These are phyloP conservation scores for Bemisia tabaci DNA, from an alignment of 1,140 invertebrate genomes.

Conservation along the genomic window DNA sequence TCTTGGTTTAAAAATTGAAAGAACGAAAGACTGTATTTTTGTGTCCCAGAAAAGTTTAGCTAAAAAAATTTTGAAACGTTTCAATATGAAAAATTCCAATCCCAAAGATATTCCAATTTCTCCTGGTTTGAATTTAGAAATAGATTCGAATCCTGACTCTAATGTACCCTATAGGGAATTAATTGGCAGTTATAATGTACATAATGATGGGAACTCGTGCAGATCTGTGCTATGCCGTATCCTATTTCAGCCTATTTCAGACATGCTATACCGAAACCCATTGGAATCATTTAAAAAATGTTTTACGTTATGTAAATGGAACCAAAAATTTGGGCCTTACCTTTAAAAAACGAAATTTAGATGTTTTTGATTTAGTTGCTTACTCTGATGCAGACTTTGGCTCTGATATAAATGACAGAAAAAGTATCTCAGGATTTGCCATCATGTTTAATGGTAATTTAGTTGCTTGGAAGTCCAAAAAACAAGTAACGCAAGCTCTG, in stretches of 20 bases:
- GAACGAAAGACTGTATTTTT: constrained; percentile 11
- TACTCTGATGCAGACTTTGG: constrained; percentile 30
- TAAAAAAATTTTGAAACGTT: constrained; percentile 28
- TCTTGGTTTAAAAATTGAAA: constrained; percentile 10
- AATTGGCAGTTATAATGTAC: constrained; percentile 26
- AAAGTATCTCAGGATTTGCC: constrained; percentile 23
- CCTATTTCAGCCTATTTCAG: constrained; percentile 25
- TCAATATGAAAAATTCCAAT: constrained; percentile 29
- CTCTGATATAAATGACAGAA: constrained; percentile 23
- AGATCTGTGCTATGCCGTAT: constrained; percentile 22
- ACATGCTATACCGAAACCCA: constrained; percentile 17
- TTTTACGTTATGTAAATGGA: constrained; percentile 24
- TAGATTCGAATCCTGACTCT: constrained; percentile 14
- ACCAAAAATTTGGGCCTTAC: constrained; percentile 19
- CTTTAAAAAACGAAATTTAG: constrained; percentile 18
- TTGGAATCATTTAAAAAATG: constrained; percentile 22
- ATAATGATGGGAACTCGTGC: constrained; percentile 22
- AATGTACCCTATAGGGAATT: constrained; percentile 4
- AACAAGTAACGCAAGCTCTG: constrained; percentile 21
- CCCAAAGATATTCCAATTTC: constrained; percentile 30
- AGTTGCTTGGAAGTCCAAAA: constrained; percentile 21
- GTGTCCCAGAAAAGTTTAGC: constrained; percentile 30
- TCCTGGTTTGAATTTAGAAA: constrained; percentile 20
- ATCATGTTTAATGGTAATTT: constrained; percentile 17
- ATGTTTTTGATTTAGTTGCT: constrained; percentile 8